A percentile compares a stretch with the other conserved stretches of the same genome.
Conservation (phyloP, 2,113 vertebrate species). For the Clarias batrachus region DNA sequence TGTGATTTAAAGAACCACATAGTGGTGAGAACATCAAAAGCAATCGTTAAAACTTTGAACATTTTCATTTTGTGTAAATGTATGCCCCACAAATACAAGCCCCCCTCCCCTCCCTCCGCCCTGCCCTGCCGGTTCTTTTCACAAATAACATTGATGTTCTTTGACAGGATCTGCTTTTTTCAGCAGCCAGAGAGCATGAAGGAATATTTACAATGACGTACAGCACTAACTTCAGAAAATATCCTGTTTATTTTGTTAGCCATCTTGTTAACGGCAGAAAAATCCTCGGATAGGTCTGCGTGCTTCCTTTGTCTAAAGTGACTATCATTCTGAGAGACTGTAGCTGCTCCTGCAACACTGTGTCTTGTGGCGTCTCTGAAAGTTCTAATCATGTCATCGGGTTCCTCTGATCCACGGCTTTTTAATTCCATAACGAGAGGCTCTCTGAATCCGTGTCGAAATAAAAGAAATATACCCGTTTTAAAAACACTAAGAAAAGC, state of each 20-base stretch:
- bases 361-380: not conserved
- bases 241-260: conserved; percentile 43
- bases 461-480: not conserved
- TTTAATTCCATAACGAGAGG: conserved; percentile 44
- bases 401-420: conserved; percentile 30
- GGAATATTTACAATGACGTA: conserved; percentile 39
- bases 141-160: conserved; percentile 30
- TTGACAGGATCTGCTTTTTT: conserved; percentile 38
- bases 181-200: conserved; percentile 36
- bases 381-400: conserved; percentile 10
- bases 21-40: not conserved
- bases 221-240: conserved; percentile 25
- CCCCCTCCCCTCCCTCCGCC: too few relatives aligned
- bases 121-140: too few relatives aligned
- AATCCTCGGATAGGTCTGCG: not conserved
- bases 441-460: not conserved
- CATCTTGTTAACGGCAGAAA: conserved; percentile 27
- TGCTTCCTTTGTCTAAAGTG: conserved; percentile 1
- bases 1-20: conserved; percentile 8
- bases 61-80: conserved; percentile 4
- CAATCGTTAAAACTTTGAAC: not conserved
- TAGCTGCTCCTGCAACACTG: not conserved
- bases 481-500: not conserved
- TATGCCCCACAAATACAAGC: not conserved
- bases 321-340: not conserved